Evolutionary conservation across 2,797 vertebrate genomes (phyloP), one percentile per base, ranked within the genome.

Genomic region (Pseudocheirus occidentalis): DNA sequence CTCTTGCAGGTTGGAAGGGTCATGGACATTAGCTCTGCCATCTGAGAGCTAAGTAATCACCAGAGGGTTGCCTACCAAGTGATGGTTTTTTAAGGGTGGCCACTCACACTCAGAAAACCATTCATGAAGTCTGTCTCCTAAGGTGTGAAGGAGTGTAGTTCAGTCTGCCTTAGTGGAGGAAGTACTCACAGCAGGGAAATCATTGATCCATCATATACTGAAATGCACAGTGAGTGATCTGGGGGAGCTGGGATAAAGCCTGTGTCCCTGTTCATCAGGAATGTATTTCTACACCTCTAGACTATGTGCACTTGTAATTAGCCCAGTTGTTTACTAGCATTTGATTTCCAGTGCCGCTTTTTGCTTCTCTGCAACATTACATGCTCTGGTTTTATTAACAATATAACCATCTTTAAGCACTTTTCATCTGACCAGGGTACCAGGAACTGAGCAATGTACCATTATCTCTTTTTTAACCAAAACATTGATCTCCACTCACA

Each of bases 281-380:
- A 40, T 57, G 46, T 16, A 13, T 55, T 62, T 54, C 54, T 55
- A 21, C 27, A 34, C 6, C 0, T 1, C 53, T 40, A 4, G 5
- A 3, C 40, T 56, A 0, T 0, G 3, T 81, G 59, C 21, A 18
- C 1, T 0, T 1, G 27, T 87, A 46, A 87, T 55, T 11, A 27
- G 2, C 4, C 53, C 55, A 40, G 29, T 27, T 0, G 1, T 89
- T n/a, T 24, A 5, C 28, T 13, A 24, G 7, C 10, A 40, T 94
- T 3, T 55, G 54, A 0, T 0, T 18, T 90, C 55, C 10, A 0
- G 0, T 1, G 24, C 31, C 55, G 5, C 28, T 7, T 54, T 91
- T 55, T 29, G 31, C 93, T 46, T 62, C 94, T 50, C 55, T 3
- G 0, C 90, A 40, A n/a, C 13, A 5, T 9, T 12, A 27, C 27